A percentile compares a stretch with the other conserved stretches of the same genome.
phyloP scores from a whole-genome alignment of 1,140 invertebrate genomes.

The Vanessa tameamea region DNA sequence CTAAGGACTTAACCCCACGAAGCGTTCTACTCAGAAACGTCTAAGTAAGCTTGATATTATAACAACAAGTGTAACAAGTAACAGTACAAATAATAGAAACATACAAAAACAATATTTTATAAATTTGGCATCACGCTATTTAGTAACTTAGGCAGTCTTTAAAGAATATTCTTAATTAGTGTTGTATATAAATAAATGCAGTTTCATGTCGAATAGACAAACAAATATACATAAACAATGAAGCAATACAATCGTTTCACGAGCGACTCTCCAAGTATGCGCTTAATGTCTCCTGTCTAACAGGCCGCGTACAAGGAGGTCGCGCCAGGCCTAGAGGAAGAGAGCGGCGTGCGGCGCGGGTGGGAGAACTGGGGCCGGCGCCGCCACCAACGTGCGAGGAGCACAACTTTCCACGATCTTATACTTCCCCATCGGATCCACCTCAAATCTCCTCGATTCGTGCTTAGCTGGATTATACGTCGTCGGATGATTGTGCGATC shows the following conservation, averaged over 20 bases:
- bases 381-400: constrained; percentile 40
- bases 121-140: constrained; percentile 31
- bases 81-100: constrained; percentile 18
- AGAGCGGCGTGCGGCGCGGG: constrained; percentile 65
- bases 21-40: constrained; percentile 31
- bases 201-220: background rate
- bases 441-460: constrained; percentile 72
- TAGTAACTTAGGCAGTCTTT: constrained; percentile 35
- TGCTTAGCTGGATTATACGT: constrained; percentile 77
- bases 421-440: constrained; percentile 78
- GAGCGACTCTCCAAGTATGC: constrained; percentile 64
- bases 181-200: constrained; percentile 5
- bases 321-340: constrained; percentile 76
- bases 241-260: background rate
- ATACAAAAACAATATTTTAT: constrained; percentile 17
- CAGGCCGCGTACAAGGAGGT: constrained; percentile 75
- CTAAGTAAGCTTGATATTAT: constrained; percentile 33
- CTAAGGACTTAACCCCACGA: constrained; percentile 29
- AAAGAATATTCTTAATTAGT: constrained; percentile 19
- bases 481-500: constrained; percentile 72
- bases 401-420: constrained; percentile 70
- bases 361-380: constrained; percentile 47
- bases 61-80: constrained; percentile 26
- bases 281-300: constrained; percentile 65
- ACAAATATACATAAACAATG: constrained; percentile 12